A percentile compares a stretch with the other conserved stretches of the same genome.
Evolutionary conservation across 2,888 invertebrate genomes (phyloP).

Genomic region (Pilophorus perplexus): DNA sequence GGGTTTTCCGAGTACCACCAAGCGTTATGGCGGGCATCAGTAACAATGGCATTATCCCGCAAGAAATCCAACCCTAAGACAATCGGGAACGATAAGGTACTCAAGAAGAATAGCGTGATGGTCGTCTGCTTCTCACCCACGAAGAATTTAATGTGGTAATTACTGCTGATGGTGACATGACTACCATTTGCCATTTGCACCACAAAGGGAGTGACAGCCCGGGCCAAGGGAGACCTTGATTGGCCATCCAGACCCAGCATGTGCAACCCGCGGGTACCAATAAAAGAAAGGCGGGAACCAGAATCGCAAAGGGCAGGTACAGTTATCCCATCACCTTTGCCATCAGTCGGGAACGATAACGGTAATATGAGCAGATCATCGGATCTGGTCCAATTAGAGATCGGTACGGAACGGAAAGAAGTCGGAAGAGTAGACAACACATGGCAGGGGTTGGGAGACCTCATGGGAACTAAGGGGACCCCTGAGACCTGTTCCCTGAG

Average conservation of each 20-base stretch:
- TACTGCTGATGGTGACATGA: background rate
- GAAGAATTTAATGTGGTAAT: background rate
- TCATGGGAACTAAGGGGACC: background rate
- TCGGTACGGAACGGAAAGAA: background rate
- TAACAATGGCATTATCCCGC: background rate
- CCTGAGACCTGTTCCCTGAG: background rate
- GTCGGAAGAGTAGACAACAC: background rate
- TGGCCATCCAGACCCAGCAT: background rate
- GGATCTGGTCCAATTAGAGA: background rate
- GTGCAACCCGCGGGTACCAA: background rate
- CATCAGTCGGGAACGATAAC: background rate
- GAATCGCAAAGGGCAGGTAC: background rate
- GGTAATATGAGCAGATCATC: background rate
- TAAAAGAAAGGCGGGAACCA: conserved; percentile 5
- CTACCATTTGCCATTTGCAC: conserved; percentile 18
- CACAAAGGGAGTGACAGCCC: background rate
- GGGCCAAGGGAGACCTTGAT: background rate
- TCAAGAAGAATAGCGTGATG: background rate
- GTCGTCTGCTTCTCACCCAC: background rate
- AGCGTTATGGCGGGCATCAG: background rate
- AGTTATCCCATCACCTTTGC: background rate
- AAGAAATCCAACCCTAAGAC: conserved; percentile 11
- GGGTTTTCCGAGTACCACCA: background rate
- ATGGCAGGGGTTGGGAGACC: background rate
- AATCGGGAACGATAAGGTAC: background rate